Base-by-base conservation (phyloP, 2,797 vertebrate species). In the Manis crassicaudata region DNA sequence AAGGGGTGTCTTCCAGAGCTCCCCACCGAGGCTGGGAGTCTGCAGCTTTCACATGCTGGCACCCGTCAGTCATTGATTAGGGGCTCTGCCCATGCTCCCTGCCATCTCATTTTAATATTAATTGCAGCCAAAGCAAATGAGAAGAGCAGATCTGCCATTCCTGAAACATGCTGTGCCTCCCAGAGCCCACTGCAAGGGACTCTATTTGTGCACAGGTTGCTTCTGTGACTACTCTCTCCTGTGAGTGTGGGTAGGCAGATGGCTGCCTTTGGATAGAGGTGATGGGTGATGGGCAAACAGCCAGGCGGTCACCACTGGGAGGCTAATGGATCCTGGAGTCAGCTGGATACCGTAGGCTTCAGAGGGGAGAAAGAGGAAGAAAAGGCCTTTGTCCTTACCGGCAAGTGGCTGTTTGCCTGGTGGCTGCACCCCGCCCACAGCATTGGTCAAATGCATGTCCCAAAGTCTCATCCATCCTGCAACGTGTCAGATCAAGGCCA, bases 121-220 rank as follows among this genome's bases (percentile, higher is more conserved):
- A 94, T 94, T 86, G 90, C 95, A 96, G 97, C 97, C 97, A 97
- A 96, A 97, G 97, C 96, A 95, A 96, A 96, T 92, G 85, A 97
- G 97, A 90, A 87, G 96, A 87, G 72, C 85, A 93, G 92, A 96
- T 94, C 92, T 96, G 97, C 82, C 60, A 32, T 89, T 95, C 90
- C 93, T 72, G 82, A 97, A 96, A 94, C 94, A 79, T 14, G 60
- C 87, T 40, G 20, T 35, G 83, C 17, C 23, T 10, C 32, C 25
- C 20, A 58, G 76, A 94, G 96, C 93, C 97, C 95, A 40, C 9
- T 67, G 58, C 25, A 52, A 86, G 81, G 40, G 77, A 52, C 75
- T 95, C 92, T 84, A 84, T 95, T 95, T 94, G 67, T 85, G 56
- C 40, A 73, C 43, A 67, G 46, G 79, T 91, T 92, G 80, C 85